Conservation (phyloP, 92 coral and sea anemone genomes). For the Micromussa lordhowensis region DNA sequence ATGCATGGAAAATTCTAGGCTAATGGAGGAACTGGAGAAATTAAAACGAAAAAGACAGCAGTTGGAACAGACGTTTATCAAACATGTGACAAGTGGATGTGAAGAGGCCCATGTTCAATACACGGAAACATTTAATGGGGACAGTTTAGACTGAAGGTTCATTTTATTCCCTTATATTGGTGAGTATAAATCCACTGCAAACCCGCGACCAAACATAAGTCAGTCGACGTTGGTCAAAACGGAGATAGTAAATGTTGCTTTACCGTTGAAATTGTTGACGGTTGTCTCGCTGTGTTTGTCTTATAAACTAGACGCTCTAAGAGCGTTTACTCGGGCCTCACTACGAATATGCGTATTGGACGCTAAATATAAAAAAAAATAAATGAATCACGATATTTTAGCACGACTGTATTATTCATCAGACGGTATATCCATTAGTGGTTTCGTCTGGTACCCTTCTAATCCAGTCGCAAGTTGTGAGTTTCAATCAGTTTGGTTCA, state of each 20-base stretch:
- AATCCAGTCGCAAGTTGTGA: too few relatives aligned
- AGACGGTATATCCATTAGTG: too few relatives aligned
- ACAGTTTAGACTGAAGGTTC: constrained; percentile 1
- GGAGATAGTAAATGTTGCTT: not conserved
- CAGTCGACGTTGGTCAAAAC: not conserved
- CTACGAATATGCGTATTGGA: too few relatives aligned
- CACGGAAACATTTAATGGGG: constrained; percentile 41
- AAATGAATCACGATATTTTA: too few relatives aligned
- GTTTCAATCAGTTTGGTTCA: too few relatives aligned
- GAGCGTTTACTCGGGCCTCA: too few relatives aligned
- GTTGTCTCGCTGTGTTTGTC: not conserved
- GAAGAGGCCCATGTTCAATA: constrained; percentile 73
- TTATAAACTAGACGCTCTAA: too few relatives aligned
- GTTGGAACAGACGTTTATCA: constrained; percentile 61
- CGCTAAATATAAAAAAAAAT: too few relatives aligned
- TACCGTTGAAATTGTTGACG: not conserved
- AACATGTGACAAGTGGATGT: constrained; percentile 66
- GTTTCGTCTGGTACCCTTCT: too few relatives aligned
- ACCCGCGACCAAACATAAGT: not conserved
- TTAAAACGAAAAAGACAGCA: constrained; percentile 60
- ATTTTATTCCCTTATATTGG: not conserved
- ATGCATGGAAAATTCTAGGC: constrained; percentile 67
- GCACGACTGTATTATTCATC: too few relatives aligned
- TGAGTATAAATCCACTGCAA: not conserved
- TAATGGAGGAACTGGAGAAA: constrained; percentile 62